Conservation (phyloP, 2,113 vertebrate species). For the Cochlearius cochlearius region DNA sequence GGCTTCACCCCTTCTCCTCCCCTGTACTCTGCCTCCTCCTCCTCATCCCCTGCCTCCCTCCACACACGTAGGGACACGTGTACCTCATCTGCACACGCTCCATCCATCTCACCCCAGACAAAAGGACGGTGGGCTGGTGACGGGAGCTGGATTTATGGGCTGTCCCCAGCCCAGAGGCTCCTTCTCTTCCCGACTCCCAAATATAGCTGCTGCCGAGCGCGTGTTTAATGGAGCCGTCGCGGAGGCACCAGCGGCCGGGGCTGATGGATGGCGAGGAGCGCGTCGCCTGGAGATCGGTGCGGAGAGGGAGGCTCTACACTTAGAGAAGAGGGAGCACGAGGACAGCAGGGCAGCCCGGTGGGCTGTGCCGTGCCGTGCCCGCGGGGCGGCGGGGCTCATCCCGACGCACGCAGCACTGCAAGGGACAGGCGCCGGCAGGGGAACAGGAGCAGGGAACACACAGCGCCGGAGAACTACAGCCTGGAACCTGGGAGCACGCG, state of each 20-base stretch:
- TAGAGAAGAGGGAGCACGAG: neutral
- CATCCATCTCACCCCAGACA: neutral
- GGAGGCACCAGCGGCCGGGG: neutral
- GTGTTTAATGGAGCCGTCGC: conserved; percentile 21
- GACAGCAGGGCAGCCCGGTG: neutral
- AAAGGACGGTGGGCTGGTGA: neutral
- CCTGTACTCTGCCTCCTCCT: too few species aligned
- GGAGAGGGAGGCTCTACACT: neutral
- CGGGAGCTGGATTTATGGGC: conserved; percentile 11
- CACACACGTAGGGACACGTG: rapidly evolving
- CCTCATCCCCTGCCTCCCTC: neutral
- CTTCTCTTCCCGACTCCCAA: neutral
- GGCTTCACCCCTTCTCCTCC: too few species aligned
- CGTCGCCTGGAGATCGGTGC: neutral
- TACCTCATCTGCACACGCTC: neutral
- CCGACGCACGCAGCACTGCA: rapidly evolving
- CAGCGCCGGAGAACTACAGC: rapidly evolving
- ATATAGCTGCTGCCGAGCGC: neutral
- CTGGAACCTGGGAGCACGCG: neutral
- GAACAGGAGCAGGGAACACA: too few species aligned
- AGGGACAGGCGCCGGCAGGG: neutral
- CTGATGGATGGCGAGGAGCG: conserved; percentile 23
- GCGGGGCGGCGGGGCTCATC: neutral
- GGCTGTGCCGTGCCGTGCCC: neutral
- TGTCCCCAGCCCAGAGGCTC: neutral